Base-by-base conservation (phyloP, 2,797 vertebrate genomes). In the Onychomys torridus region DNA sequence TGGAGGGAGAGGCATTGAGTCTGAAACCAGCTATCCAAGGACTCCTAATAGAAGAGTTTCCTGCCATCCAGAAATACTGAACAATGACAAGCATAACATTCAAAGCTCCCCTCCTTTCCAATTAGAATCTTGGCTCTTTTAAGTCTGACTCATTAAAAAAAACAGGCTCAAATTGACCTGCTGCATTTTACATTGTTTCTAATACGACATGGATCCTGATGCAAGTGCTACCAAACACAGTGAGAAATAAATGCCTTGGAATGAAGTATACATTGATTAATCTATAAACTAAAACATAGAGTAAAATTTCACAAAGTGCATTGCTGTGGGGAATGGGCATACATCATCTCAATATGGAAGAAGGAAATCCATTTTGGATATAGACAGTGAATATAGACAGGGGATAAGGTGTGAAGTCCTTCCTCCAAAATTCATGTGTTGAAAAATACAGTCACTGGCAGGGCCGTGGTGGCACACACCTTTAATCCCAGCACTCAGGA, bases 41-140 rank as follows among this genome's bases (percentile, higher is more conserved):
- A 78, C 43, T 95, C 57, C 84, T 40, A 94, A 97, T 40, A 91
- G 94, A 46, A 71, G 90, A 95, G 75, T 96, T 96, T 92, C 43
- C 55, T 88, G 49, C 16, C 96, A 96, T 49, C 21, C 81, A 95
- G 52, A 93, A 92, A 89, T 95, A 96, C 29, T 69, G 76, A 91
- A 73, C 11, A 34, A 81, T 65, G 97, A 81, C 57, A 85, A 4
- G 0, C 19, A 81, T 49, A 85, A 49, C 78, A 91, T 69, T 81
- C 79, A 13, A 92, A 98, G 61, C 49, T 78, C 57, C 71, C 59
- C 29, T 95, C 75, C 71, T 93, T 67, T 85, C 86, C 79, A 95
- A 63, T 96, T 96, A 96, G 43, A 0, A 0, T 87, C 69, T 87
- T 96, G 49, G 79, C 82, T 77, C 83, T 89, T 93, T 96, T 2